Percentiles rank a stretch among this genome's conserved stretches.
These are phyloP conservation scores for Trichosurus vulpecula DNA, from an alignment of 2,797 vertebrate species.

Conservation along the genomic window DNA sequence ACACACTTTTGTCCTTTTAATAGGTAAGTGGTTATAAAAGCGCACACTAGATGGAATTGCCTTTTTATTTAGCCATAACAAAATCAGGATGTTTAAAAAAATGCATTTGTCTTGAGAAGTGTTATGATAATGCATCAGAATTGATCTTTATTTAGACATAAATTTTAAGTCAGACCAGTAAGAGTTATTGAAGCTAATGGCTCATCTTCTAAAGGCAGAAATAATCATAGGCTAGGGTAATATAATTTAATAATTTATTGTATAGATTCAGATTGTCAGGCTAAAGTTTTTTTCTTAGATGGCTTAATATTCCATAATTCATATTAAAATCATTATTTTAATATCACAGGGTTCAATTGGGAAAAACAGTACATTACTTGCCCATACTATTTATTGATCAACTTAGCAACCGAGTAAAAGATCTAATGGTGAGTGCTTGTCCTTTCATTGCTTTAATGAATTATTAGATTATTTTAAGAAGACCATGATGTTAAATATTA, in stretches of 20 bases:
- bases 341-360: slow-evolving; percentile 89
- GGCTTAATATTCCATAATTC: neutral
- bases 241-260: neutral
- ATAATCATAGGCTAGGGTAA: neutral
- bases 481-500: neutral
- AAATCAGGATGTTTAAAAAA: neutral
- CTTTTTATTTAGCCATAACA: neutral
- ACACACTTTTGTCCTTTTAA: neutral
- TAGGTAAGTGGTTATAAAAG: neutral
- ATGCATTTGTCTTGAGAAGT: neutral
- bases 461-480: neutral
- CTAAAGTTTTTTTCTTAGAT: too few species aligned
- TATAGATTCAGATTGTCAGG: neutral
- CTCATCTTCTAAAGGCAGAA: neutral
- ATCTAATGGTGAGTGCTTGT: slow-evolving; percentile 91
- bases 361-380: slow-evolving; percentile 93
- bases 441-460: neutral
- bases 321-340: accelerated
- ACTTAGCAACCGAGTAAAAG: slow-evolving; percentile 94
- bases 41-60: neutral
- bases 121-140: neutral
- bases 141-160: neutral
- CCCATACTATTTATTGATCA: slow-evolving; percentile 97
- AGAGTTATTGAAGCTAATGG: neutral
- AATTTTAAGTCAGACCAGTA: neutral